Base-by-base conservation (phyloP, 1,140 invertebrate genomes). In the Lepidurus arcticus region DNA sequence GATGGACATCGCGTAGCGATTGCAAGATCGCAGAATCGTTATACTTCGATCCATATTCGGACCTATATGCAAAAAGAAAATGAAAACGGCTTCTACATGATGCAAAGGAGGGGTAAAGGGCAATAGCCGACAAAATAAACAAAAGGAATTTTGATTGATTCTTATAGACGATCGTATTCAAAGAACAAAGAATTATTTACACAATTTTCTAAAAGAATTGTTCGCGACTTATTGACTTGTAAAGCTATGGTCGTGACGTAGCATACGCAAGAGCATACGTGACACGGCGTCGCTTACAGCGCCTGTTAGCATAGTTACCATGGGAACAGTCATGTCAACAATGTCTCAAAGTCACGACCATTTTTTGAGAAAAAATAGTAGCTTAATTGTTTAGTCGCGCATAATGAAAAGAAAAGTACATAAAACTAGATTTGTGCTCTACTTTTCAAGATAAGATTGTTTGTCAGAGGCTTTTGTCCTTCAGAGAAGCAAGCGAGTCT, bases 1-100 rank as follows among this genome's bases (percentile, higher is more conserved):
- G 75, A 26, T 76, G 75, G 16, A 76, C 75, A 76, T 76, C 75
- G 13, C 75, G 75, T 21, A 76, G 24, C 75, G 75, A 47, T 45
- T 76, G 75, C 75, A 76, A 47, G 42, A 76, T 76, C 42, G 26
- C 24, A 34, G 75, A 76, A 21, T 76, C 75, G 75, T 34, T 47
- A 44, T 76, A 76, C 75, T 44, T 45, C 24, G 75, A 34, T 34
- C 43, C 43, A 44, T 47, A 47, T 34, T 76, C 43, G 9, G 75
- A 76, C 43, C 34, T 42, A 26, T 4, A 16, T 42, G 7, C 10
- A 42, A 42, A 2, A 13, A 7, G 3, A 13, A 42, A 13, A 74
- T 74, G 2, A 73, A 73, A n/a, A n/a, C n/a, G 24, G 24, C 34
- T 34, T 34, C 34, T n/a, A 73, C 24, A 73, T n/a, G 65, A 73